Base-by-base conservation (phyloP, 2,113 vertebrate species). In the Centropristis striata region DNA sequence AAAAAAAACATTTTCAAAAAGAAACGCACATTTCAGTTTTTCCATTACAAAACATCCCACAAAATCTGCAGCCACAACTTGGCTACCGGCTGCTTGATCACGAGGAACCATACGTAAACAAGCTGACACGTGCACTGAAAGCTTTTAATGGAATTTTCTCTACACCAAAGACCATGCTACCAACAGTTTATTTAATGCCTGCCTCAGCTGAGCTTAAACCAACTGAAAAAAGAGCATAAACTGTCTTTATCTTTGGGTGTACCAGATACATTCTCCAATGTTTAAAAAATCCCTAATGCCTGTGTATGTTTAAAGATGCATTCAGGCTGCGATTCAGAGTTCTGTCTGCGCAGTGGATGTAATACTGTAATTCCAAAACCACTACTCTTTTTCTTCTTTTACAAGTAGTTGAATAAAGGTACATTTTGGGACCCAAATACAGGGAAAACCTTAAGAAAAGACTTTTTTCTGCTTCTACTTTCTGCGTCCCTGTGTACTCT, bases 241-340 rank as follows among this genome's bases (percentile, higher is more conserved):
- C 18, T 41, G 11, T 71, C 28, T 71, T 61, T 20, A 65, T 90
- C 72, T 90, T 93, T 86, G 85, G 83, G 58, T 84, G 8, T 1
- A 63, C 41, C 53, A 23, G 44, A 63, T 83, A 89, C 84, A 86
- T 91, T 89, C 80, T 51, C 78, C 65, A 11, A 27, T 74, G 55
- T 53, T 77, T 58, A 69, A 83, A 72, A 72, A 32, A 68, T 73
- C 66, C 47, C 58, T 74, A 59, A 67, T 61, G 63, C 51, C 71
- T 44, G 1, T 23, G 8, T 49, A 21, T 21, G 36, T 68, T 75
- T 71, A 27, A 32, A 71, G 80, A 78, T 58, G 66, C 57, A 41
- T 23, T 63, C 6, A 44, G 71, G 80, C 71, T 80, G 75, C 54
- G 65, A 76, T 68, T 80, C 73, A 84, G 86, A 87, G 65, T 53